Evolutionary conservation across 53 echinoderm and acorn worm genomes (phyloP).

Genomic region (Actinopyga echinites): DNA sequence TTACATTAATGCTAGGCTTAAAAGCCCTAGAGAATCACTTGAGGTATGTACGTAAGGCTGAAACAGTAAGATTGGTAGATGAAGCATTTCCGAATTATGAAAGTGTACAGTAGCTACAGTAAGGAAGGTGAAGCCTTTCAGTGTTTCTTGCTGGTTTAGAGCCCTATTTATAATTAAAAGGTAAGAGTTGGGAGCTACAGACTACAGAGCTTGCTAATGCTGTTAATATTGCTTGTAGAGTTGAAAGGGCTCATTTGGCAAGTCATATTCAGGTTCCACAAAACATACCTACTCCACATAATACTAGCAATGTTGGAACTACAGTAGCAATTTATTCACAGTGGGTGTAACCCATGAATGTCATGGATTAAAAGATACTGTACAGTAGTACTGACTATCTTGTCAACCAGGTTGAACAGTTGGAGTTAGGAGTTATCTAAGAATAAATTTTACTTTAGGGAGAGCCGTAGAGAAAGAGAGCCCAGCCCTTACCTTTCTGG

Average conservation of each 20-base stretch:
- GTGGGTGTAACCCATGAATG: no score
- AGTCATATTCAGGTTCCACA: background rate
- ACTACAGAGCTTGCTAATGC: background rate
- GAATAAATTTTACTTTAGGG: no score
- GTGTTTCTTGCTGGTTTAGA: slow-evolving; percentile 19
- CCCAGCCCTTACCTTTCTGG: no score
- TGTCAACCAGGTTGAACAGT: no score
- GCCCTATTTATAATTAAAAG: background rate
- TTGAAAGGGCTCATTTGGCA: background rate
- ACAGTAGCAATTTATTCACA: no score
- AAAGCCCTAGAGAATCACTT: slow-evolving; percentile 13
- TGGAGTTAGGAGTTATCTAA: no score
- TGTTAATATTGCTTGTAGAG: background rate
- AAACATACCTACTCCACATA: no score
- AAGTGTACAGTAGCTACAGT: background rate
- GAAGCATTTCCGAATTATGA: background rate
- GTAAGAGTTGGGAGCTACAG: slow-evolving; percentile 13
- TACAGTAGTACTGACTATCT: no score
- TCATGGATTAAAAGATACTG: no score
- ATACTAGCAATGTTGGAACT: no score
- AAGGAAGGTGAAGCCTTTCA: background rate
- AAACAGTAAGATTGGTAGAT: no score
- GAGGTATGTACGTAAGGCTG: slow-evolving; percentile 5
- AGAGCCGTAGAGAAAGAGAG: no score
- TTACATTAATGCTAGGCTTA: slow-evolving; percentile 8